Percentiles rank a stretch among this genome's conserved stretches.
Evolutionary conservation across 2,113 vertebrate genomes (phyloP).

Genomic region (Panthera leo): DNA sequence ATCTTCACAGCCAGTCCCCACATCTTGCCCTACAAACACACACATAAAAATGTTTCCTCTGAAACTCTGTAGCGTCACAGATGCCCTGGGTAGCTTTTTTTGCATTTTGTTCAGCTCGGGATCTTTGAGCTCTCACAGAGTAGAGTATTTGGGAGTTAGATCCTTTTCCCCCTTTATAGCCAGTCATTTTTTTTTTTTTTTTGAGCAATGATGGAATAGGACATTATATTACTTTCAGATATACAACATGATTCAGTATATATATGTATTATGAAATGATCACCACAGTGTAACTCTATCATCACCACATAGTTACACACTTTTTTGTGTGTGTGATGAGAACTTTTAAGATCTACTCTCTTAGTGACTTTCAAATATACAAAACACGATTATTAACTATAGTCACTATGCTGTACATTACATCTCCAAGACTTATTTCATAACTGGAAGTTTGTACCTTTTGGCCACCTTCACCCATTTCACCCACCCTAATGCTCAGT

Average conservation of each 20-base stretch:
- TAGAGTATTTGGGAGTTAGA: neutral
- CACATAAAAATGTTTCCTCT: neutral
- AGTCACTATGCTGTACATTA: neutral
- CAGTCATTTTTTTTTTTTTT: neutral
- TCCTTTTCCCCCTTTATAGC: neutral
- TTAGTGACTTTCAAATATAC: neutral
- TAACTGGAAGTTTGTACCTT: neutral
- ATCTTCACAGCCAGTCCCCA: neutral
- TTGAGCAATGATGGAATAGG: neutral
- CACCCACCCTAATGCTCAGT: neutral
- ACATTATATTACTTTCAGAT: neutral
- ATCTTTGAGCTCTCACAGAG: neutral
- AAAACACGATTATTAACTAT: neutral
- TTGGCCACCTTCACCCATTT: neutral
- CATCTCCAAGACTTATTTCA: neutral
- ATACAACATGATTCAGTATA: neutral
- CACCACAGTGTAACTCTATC: neutral
- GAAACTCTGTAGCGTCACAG: neutral
- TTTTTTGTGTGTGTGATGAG: neutral
- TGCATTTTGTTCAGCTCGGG: neutral
- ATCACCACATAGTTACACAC: neutral
- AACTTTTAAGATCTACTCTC: neutral
- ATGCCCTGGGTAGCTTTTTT: neutral
- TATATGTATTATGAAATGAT: neutral
- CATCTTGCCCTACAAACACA: neutral